These are phyloP conservation scores for Anhinga rufa DNA, from an alignment of 2,113 vertebrate species.

Conservation along the genomic window DNA sequence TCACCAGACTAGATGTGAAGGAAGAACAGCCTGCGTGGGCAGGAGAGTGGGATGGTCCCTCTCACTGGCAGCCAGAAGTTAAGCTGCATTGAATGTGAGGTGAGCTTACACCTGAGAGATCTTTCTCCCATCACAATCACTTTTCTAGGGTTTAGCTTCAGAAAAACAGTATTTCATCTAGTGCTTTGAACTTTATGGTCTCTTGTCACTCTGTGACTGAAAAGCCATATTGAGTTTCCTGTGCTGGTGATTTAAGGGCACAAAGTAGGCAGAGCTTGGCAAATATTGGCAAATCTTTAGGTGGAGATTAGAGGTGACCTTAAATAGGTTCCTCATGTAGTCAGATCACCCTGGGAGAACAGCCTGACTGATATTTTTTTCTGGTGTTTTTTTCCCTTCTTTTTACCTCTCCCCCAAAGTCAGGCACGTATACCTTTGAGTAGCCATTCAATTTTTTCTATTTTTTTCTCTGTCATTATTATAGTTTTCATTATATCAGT, in stretches of 20 bases:
- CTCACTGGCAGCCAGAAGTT: not conserved
- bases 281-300: not conserved
- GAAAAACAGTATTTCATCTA: not conserved
- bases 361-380: not conserved
- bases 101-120: not conserved
- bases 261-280: not conserved
- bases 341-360: not conserved
- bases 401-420: not conserved
- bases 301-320: not conserved
- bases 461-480: not conserved
- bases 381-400: accelerated
- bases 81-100: not conserved
- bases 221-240: not conserved
- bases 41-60: not conserved
- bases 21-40: not conserved
- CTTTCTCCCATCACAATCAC: not conserved
- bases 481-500: not conserved
- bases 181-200: not conserved
- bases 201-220: not conserved
- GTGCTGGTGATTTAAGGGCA: not conserved
- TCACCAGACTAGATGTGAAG: not conserved
- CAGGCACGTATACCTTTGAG: not conserved
- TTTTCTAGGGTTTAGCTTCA: not conserved
- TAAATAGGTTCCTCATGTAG: not conserved
- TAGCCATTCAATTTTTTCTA: not conserved